Conservation (phyloP, 64 coral and sea anemone genomes). For the Dendronephthya gigantea region DNA sequence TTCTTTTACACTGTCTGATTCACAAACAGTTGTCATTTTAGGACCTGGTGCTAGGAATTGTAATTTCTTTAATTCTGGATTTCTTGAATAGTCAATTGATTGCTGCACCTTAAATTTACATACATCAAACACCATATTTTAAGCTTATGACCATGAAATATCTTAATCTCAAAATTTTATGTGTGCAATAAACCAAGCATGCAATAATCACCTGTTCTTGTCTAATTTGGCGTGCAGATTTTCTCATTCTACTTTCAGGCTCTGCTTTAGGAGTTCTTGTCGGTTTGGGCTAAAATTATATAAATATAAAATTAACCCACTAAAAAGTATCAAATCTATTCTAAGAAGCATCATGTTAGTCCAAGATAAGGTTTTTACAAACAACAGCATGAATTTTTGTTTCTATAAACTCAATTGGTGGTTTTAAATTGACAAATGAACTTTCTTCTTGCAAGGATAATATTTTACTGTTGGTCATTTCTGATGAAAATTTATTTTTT, state of each 20-base stretch:
- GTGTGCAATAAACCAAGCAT: background rate
- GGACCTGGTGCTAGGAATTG: slow-evolving; percentile 94
- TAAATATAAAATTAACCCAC: too few species aligned
- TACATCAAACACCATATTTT: background rate
- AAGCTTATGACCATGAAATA: background rate
- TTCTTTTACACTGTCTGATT: background rate
- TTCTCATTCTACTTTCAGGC: background rate
- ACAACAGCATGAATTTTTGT: too few species aligned
- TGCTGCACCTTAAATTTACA: background rate
- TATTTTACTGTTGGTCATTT: too few species aligned
- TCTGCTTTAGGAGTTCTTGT: background rate
- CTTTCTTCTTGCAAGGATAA: too few species aligned
- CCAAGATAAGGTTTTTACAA: too few species aligned
- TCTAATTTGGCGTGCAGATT: background rate
- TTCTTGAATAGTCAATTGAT: slow-evolving; percentile 77
- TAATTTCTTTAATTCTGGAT: slow-evolving; percentile 80
- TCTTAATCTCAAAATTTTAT: background rate
- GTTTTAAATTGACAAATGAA: too few species aligned
- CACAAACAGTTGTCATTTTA: slow-evolving; percentile 70
- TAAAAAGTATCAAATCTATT: too few species aligned
- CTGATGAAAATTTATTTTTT: too few species aligned
- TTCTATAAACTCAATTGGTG: too few species aligned
- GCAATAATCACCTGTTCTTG: background rate
- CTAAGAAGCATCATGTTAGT: too few species aligned
- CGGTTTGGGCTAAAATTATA: background rate